Conservation (phyloP, 2,113 vertebrate species). For the Lycocorax pyrrhopterus region DNA sequence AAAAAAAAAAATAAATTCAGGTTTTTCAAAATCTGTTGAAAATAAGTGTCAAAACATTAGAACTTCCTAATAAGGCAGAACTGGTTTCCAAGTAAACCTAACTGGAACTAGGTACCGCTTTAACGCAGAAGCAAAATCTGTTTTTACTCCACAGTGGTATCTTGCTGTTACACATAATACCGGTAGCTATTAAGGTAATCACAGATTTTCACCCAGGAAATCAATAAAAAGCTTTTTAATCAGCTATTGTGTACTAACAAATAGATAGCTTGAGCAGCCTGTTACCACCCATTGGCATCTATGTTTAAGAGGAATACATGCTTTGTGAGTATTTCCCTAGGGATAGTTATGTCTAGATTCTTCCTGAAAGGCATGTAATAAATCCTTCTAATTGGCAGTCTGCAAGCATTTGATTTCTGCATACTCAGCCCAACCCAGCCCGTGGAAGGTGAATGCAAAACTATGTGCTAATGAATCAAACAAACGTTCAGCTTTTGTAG, state of each 20-base stretch:
- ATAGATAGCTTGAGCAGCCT: background rate
- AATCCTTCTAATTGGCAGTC: conserved; percentile 55
- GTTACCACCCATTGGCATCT: background rate
- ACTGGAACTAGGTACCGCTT: background rate
- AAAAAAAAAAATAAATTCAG: background rate
- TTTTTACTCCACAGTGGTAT: background rate
- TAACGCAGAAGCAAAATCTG: background rate
- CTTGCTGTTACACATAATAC: background rate
- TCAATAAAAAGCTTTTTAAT: background rate
- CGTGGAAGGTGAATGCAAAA: background rate
- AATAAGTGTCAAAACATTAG: background rate
- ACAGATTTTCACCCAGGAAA: background rate
- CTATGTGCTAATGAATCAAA: conserved; percentile 33
- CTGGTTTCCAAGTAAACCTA: background rate
- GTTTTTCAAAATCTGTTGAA: background rate
- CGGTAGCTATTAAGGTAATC: background rate
- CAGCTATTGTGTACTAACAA: background rate
- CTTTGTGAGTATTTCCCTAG: background rate
- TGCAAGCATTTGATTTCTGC: conserved; percentile 18
- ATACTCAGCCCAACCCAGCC: conserved; percentile 3
- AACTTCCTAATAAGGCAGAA: background rate
- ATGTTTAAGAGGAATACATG: background rate
- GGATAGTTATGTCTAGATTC: background rate
- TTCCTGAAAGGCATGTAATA: conserved; percentile 10
- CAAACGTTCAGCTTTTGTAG: background rate